Percentiles rank a stretch among this genome's conserved stretches.
Conservation (phyloP, 2,113 vertebrate species). For the Gnathonemus echidnorhynchus region DNA sequence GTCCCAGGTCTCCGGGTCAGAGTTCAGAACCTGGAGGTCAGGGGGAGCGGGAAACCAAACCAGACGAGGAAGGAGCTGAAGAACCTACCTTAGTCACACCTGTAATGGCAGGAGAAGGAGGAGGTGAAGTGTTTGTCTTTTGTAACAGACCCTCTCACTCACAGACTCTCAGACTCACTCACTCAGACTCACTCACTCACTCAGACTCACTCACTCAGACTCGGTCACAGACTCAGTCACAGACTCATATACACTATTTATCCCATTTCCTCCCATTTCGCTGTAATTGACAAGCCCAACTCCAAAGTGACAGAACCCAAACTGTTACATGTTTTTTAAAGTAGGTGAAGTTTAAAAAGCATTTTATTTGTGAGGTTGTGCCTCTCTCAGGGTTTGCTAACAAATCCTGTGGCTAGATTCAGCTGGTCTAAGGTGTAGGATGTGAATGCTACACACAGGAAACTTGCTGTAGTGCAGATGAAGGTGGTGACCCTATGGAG, state of each 20-base stretch:
- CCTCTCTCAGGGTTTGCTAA: not conserved
- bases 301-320: not conserved
- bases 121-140: constrained; percentile 15
- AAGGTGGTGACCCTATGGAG: not conserved
- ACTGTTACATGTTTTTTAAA: not conserved
- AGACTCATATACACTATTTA: not conserved
- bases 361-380: not conserved
- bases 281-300: not conserved
- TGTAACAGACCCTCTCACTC: not conserved
- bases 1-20: constrained; percentile 16
- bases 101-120: constrained; percentile 16
- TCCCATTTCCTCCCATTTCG: not conserved
- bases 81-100: constrained; percentile 8
- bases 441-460: not conserved
- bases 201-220: too few species aligned
- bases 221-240: not conserved
- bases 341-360: not conserved
- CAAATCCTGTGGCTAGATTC: not conserved
- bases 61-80: constrained; percentile 9
- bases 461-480: not conserved
- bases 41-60: constrained; percentile 7
- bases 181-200: too few species aligned
- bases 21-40: constrained; percentile 38
- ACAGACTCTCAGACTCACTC: not conserved
- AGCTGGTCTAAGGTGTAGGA: too few species aligned